Base-by-base conservation (phyloP, 23 tunicate genomes). In the Diplosoma virens region DNA sequence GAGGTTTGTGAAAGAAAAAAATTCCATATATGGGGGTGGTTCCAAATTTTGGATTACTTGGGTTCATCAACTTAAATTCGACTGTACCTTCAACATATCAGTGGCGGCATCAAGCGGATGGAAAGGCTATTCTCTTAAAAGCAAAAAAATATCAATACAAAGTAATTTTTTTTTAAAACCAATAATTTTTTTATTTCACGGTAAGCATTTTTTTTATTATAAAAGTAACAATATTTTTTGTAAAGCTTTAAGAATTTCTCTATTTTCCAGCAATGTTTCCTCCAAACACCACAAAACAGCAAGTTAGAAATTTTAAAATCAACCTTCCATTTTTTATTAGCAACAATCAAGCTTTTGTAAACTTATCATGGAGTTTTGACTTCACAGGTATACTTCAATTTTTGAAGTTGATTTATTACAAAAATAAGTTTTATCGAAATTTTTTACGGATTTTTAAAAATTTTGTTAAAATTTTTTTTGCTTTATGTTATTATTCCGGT, bases 71-170 rank as follows among this genome's bases (percentile, higher is more conserved):
- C 33, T 81, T 32, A 59, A 36, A 7, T 72, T 59, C 60, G 75
- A 21, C 29, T 30, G 14, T 18, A 28, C 18, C 0, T 79, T 55
- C 74, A 59, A 79, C 66, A 73, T 85, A 0, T 78, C 91, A 30
- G 80, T 79, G 4, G 54, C 46, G 70, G 20, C 91, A 41, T 59
- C 84, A 46, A 70, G 79, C 67, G 79, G 83, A 27, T 85, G 91
- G 91, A 25, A 37, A 29, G 71, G 78, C 30, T 21, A 71, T 52
- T 21, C 77, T 9, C 21, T 85, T 54, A 53, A 26, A 35, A 85
- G 91, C 69, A 32, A 25, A 11, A 26, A 58, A 85, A 25, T 74
- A 47, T 3, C 27, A 1, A 25, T 72, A 29, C 59, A 36, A 37
- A 63, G 86, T 81, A 71, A 31, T 58, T n/a, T n/a, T n/a, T n/a